Conservation (phyloP, 2,797 vertebrate genomes). For the Poeciliopsis presidionis region DNA sequence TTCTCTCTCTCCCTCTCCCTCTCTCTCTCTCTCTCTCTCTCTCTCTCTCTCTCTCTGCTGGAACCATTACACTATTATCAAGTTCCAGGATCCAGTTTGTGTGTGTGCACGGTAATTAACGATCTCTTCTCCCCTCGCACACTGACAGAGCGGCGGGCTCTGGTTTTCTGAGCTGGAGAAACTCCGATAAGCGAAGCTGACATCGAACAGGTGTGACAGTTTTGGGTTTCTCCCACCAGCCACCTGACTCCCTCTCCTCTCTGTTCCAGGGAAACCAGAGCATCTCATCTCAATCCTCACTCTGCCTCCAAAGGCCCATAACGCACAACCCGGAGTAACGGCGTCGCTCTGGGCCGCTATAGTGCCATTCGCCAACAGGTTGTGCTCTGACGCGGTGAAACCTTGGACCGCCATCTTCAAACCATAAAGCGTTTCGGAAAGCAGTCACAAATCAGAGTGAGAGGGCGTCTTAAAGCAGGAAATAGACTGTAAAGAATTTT, state of each 20-base stretch:
- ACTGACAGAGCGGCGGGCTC: constrained; percentile 31
- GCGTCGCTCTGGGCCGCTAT: constrained; percentile 18
- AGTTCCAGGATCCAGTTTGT: constrained; percentile 38
- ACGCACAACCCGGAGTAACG: constrained; percentile 22
- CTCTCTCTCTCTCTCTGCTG: constrained; percentile 39
- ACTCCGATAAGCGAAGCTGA: constrained; percentile 52
- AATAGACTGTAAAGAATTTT: constrained; percentile 8
- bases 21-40: constrained; percentile 20
- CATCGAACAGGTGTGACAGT: constrained; percentile 71
- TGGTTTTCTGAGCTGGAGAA: constrained; percentile 54
- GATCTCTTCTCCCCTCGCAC: constrained; percentile 11
- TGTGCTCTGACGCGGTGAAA: constrained; percentile 23
- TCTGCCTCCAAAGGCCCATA: constrained; percentile 37
- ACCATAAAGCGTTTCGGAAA: constrained; percentile 16
- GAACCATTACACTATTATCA: constrained; percentile 61
- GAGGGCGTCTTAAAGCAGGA: constrained; percentile 12
- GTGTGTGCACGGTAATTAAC: constrained; percentile 33
- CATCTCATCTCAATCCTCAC: constrained; percentile 31
- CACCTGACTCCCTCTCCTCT: constrained; percentile 23
- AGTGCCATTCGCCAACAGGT: constrained; percentile 28
- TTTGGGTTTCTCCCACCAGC: constrained; percentile 50
- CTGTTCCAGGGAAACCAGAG: constrained; percentile 39
- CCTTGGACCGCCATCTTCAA: constrained; percentile 32
- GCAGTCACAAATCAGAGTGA: constrained; percentile 2
- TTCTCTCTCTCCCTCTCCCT: constrained; percentile 26